Base-by-base conservation (phyloP, 2,797 vertebrate genomes). In the Mormyrops attenuatus region DNA sequence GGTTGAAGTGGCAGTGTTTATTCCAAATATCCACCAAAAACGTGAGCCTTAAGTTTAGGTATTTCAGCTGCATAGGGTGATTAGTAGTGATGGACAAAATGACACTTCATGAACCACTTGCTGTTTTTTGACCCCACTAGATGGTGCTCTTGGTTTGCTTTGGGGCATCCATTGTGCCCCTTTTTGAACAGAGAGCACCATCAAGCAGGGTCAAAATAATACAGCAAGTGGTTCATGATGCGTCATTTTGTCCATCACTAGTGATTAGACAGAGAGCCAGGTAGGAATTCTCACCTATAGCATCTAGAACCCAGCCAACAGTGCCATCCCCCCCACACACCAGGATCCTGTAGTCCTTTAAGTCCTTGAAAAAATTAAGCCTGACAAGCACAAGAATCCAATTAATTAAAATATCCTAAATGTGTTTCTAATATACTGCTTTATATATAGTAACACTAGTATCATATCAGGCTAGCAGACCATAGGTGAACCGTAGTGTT, bases 261-360 rank as follows among this genome's bases (percentile, higher is more conserved):
- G 38, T 20, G 73, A 8, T 80, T 41, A 80, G 20, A 47, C 15
- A 44, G 41, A 82, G 73, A 80, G 38, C 38, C 38, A 44, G 38
- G 13, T 11, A 22, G 63, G 9, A 20, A 20, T 11, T 60, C 94
- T 94, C 93, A 99, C 98, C 98, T 90, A 99, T 97, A 89, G 96
- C 96, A 84, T 99, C 98, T 88, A 99, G 95, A 90, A 99, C 97
- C 98, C 98, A 99, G 44, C 98, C 98, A 2, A 98, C 98, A 0
- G 98, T 99, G 90, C 98, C 98, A 0, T 99, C 98, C 34, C 98
- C 98, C 0, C 98, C 98, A 57, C 98, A 98, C 49, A 96, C 98
- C 94, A 99, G 93, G 92, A 99, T 95, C 80, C 97, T 96, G 93
- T 95, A 97, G 26, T 97, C 89, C 2, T 91, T 94, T 87, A 98